Base-by-base conservation (phyloP, 2,797 vertebrate genomes). In the Siniperca undulata region DNA sequence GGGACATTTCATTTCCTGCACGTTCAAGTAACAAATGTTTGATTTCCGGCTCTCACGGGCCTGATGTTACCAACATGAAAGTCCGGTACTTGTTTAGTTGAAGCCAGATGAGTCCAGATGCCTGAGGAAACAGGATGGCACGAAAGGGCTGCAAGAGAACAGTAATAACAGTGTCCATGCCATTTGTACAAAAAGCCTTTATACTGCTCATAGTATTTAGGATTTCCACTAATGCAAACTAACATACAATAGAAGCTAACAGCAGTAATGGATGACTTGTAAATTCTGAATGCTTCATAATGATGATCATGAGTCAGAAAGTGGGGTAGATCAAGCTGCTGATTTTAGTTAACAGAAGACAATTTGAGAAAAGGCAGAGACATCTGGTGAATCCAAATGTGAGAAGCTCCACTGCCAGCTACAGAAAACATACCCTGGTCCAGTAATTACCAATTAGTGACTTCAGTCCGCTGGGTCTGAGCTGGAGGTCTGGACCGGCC, bases 1-100 rank as follows among this genome's bases (percentile, higher is more conserved):
- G 4, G 56, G 48, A 30, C 34, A 2, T 78, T 78, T 86, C 0
- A 86, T 86, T 81, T 86, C 85, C 85, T 81, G 66, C 53, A 19
- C 19, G 9, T 30, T 83, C 1, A 7, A 24, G 46, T 0, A 1
- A 22, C 48, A 13, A 19, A 27, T 2, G 4, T 0, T 58, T 24
- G 27, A 56, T 74, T 61, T 86, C 72, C 48, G 44, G 12, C 30
- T 52, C 19, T n/a, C 7, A 4, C 9, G 22, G 0, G 13, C 11
- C 16, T 0, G 56, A 36, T 16, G 50, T 6, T 53, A 7, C n/a
- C 11, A 2, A 65, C 59, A 44, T 69, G 12, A n/a, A 42, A 7
- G 30, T 16, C 14, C 12, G 0, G 55, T 48, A 0, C 74, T 42
- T 24, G 56, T 48, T 55, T 2, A 8, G 40, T 19, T 17, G 52